Base-by-base conservation (phyloP, 2,113 vertebrate species). In the Lamprotornis superbus region DNA sequence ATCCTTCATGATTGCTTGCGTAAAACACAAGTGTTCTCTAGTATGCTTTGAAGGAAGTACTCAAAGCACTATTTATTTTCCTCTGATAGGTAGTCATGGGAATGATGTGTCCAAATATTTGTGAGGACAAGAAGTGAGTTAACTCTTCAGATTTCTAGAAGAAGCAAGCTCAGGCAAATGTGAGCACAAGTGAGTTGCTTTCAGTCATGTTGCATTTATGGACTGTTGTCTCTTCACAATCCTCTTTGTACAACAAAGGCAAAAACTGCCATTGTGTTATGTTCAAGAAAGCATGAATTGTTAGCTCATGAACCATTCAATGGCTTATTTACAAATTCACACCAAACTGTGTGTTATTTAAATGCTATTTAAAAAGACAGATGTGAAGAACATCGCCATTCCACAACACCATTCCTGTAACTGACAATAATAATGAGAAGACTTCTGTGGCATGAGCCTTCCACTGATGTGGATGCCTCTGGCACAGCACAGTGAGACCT, bases 61-160 rank as follows among this genome's bases (percentile, higher is more conserved):
- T 64, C 55, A 64, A 77, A 57, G 53, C 4, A 40, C 42, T 83
- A 5, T 44, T 80, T 77, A 33, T 40, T 83, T 81, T 76, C 27
- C 35, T 0, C 0, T 39, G 52, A 22, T 27, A 11, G 3, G 11
- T 67, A 59, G 57, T 64, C 28, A 40, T n/a, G 46, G 68, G 17
- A 86, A 61, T 69, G 35, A 65, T 74, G 11, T 56, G 15, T 6
- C 31, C 35, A 64, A 76, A 76, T 37, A 68, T 18, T 76, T 68
- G 10, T 0, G 1, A 47, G 15, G 35, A 50, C 35, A 40, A 69
- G 60, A 79, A 75, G 8, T 21, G 23, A 79, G 47, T 42, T 55
- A 42, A 76, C 22, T 16, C 15, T 49, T 90, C 15, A 76, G 46
- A 47, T 17, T 70, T 60, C 37, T 35, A 42, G 42, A 74, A 60